These are phyloP conservation scores for Procambarus virginalis DNA, from an alignment of 1,140 invertebrate genomes.

Conservation along the genomic window DNA sequence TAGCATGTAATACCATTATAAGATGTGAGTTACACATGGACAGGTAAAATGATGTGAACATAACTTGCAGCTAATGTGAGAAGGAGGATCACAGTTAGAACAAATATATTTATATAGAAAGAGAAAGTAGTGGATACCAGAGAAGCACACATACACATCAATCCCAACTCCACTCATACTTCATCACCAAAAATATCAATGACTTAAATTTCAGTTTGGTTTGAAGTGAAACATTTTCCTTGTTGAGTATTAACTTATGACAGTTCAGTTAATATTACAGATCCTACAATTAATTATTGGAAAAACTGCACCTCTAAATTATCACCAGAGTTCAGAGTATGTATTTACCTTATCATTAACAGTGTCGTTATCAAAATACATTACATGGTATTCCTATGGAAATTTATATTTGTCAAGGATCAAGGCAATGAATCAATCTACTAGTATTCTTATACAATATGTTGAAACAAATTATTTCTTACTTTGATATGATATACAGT, in stretches of 20 bases:
- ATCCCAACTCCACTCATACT: background rate
- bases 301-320: background rate
- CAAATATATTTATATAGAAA: no score
- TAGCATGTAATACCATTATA: no score
- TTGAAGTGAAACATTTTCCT: constrained; percentile 3
- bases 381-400: background rate
- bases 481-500: background rate
- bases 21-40: no score
- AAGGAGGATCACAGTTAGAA: no score
- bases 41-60: no score
- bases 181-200: background rate
- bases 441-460: background rate
- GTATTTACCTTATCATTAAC: background rate
- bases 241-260: background rate
- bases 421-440: background rate
- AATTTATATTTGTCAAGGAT: background rate
- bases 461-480: background rate
- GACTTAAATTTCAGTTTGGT: background rate
- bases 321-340: background rate
- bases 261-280: background rate
- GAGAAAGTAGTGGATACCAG: no score
- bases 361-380: background rate
- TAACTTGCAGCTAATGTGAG: no score
- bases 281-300: background rate
- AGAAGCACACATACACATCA: background rate